Conservation (phyloP, 2,797 vertebrate species). For the Brachyalestes nurse region DNA sequence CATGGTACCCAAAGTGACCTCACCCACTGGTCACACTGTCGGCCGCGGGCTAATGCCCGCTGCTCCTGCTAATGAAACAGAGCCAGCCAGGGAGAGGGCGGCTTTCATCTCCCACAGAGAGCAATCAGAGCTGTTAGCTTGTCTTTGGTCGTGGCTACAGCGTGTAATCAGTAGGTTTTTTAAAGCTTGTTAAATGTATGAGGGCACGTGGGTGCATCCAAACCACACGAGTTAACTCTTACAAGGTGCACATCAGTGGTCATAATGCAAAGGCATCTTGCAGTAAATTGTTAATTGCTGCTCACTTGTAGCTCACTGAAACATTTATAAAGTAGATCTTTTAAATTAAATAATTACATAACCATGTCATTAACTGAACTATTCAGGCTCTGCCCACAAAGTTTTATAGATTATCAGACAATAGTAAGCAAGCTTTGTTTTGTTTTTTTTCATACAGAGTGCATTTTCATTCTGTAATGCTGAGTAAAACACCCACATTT, state of each 20-base stretch:
- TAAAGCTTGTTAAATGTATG: not conserved
- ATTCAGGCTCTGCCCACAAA: too few relatives aligned
- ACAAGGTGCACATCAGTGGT: not conserved
- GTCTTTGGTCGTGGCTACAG: not conserved
- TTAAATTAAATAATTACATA: too few relatives aligned
- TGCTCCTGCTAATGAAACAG: slow-evolving; percentile 36
- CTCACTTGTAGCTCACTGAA: not conserved
- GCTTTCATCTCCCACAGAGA: not conserved
- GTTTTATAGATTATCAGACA: too few relatives aligned
- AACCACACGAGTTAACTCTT: not conserved
- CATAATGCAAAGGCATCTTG: not conserved
- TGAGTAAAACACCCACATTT: too few relatives aligned
- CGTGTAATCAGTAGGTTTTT: not conserved
- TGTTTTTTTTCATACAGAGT: too few relatives aligned
- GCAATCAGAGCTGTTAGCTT: not conserved
- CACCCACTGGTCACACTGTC: not conserved
- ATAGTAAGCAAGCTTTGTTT: too few relatives aligned
- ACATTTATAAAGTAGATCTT: not conserved
- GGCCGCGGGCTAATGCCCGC: not conserved
- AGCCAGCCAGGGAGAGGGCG: not conserved
- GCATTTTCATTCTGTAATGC: too few relatives aligned
- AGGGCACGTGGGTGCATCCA: not conserved
- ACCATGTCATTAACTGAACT: too few relatives aligned
- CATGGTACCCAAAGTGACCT: slow-evolving; percentile 17
- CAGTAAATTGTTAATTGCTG: not conserved